Evolutionary conservation across 2,797 vertebrate species (phyloP).

Genomic region (Naso thynnoides): DNA sequence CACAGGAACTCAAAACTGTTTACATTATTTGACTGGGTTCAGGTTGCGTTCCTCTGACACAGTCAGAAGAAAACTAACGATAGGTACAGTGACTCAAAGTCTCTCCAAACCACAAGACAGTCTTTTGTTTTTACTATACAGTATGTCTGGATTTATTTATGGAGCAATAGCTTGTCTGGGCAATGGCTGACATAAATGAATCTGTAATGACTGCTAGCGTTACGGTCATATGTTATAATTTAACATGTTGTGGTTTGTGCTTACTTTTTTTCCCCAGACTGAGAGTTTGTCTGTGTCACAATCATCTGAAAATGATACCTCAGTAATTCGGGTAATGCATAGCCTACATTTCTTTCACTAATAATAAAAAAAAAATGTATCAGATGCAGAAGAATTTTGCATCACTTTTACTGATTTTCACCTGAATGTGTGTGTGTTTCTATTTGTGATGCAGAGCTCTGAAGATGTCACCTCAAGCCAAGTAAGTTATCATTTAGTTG

Average conservation of each 20-base stretch:
- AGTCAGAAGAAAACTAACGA: slow-evolving; percentile 45
- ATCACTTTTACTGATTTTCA: not conserved
- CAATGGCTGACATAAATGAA: slow-evolving; percentile 34
- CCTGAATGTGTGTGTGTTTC: not conserved
- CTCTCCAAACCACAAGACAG: slow-evolving; percentile 42
- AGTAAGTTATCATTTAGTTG: slow-evolving; percentile 60
- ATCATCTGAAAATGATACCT: slow-evolving; percentile 73
- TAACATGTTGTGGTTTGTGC: slow-evolving; percentile 39
- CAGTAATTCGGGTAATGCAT: slow-evolving; percentile 67
- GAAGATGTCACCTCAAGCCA: slow-evolving; percentile 71
- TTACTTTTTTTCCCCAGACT: slow-evolving; percentile 64
- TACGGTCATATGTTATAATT: slow-evolving; percentile 54
- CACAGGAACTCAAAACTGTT: slow-evolving; percentile 1
- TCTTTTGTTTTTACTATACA: slow-evolving; percentile 38
- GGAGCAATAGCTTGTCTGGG: slow-evolving; percentile 30
- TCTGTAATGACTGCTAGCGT: slow-evolving; percentile 51
- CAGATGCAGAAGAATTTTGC: not conserved
- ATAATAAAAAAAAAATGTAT: slow-evolving; percentile 24
- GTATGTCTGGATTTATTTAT: slow-evolving; percentile 37
- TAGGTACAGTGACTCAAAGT: slow-evolving; percentile 34
- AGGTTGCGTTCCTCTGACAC: slow-evolving; percentile 17
- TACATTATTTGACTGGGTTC: slow-evolving; percentile 18
- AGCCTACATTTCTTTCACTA: not conserved
- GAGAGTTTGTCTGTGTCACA: slow-evolving; percentile 69
- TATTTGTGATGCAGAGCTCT: slow-evolving; percentile 72